These are phyloP conservation scores for Strigops habroptila DNA, from an alignment of 2,113 vertebrate genomes.

Conservation along the genomic window DNA sequence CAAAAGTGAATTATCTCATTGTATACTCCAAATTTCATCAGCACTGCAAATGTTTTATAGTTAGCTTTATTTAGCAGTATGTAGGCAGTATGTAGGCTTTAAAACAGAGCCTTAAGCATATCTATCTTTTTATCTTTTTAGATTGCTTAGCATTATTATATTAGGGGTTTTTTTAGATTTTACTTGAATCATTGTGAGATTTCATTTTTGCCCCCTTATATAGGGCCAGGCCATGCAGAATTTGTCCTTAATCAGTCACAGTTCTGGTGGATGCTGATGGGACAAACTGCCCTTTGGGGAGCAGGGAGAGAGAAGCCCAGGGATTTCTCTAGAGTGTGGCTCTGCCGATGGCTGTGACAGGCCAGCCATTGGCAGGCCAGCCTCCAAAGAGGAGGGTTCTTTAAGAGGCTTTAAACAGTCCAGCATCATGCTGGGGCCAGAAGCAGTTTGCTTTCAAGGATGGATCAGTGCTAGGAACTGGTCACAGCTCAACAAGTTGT, in stretches of 20 bases:
- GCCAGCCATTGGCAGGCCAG: too few relatives aligned
- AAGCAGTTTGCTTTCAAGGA: not conserved
- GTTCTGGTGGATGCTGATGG: not conserved
- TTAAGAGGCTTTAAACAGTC: not conserved
- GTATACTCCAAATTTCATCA: not conserved
- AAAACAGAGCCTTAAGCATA: not conserved
- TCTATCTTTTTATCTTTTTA: not conserved
- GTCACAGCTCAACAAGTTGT: not conserved
- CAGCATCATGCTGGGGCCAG: not conserved
- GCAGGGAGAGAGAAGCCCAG: not conserved
- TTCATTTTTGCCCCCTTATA: not conserved
- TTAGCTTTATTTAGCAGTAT: not conserved
- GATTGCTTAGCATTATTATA: not conserved
- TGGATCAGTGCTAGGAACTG: not conserved
- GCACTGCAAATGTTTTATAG: not conserved
- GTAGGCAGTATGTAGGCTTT: constrained; percentile 9
- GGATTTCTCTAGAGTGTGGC: not conserved
- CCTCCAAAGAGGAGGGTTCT: not conserved
- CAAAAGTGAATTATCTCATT: constrained; percentile 9
- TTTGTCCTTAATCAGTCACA: not conserved
- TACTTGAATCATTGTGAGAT: not conserved
- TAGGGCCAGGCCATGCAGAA: not conserved
- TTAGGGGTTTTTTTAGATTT: not conserved
- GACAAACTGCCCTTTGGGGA: not conserved
- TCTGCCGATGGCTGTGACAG: not conserved